Conservation (phyloP, 2,113 vertebrate genomes). For the Numenius arquata region DNA sequence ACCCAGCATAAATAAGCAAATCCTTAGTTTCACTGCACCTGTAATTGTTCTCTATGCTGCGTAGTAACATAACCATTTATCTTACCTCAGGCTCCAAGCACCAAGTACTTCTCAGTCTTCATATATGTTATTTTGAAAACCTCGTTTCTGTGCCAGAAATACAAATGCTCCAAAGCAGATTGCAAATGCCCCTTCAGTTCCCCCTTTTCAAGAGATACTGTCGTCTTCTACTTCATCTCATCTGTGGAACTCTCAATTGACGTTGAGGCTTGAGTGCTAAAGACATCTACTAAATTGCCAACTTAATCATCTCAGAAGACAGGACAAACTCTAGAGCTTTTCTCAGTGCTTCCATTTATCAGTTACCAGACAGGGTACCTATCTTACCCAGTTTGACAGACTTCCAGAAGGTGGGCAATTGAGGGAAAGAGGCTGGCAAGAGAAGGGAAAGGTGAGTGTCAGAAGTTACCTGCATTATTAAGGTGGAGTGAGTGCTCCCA, state of each 20-base stretch:
- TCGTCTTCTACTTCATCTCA: neutral
- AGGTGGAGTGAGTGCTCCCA: neutral
- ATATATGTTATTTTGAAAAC: neutral
- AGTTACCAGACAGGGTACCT: neutral
- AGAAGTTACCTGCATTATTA: accelerated
- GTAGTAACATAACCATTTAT: accelerated
- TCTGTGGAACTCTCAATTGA: neutral
- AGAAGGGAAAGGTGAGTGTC: neutral
- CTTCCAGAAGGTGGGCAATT: neutral
- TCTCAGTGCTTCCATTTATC: neutral
- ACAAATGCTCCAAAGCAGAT: neutral
- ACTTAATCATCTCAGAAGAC: neutral
- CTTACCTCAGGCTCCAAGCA: neutral
- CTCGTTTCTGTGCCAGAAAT: neutral
- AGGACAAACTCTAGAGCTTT: neutral
- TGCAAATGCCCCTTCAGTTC: neutral
- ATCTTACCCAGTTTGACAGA: neutral
- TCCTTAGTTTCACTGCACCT: neutral
- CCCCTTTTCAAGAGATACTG: neutral
- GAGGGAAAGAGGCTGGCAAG: neutral
- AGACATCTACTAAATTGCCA: neutral
- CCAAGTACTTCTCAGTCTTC: neutral
- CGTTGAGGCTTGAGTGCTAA: neutral
- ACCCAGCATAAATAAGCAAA: neutral
- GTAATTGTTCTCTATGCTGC: neutral